Conservation (phyloP, 2,888 invertebrate genomes). For the Agonopterix heracliana region DNA sequence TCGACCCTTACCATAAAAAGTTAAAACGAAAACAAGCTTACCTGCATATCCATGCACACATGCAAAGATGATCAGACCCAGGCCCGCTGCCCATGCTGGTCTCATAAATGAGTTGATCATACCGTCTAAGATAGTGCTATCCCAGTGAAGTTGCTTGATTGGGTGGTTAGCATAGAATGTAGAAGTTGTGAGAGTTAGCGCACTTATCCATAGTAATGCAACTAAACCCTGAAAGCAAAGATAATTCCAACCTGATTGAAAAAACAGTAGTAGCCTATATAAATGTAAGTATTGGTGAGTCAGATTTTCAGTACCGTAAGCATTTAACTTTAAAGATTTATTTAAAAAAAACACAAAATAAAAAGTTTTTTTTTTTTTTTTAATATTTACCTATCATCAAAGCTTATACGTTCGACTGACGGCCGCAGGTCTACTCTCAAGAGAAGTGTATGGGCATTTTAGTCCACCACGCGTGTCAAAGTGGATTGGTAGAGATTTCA, state of each 20-base stretch:
- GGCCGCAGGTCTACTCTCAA: too few relatives aligned
- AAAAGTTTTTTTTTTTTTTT: too few relatives aligned
- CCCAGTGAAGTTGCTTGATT: conserved; percentile 38
- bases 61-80: conserved; percentile 65
- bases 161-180: conserved; percentile 24
- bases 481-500: background rate
- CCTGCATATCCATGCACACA: conserved; percentile 64
- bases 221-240: conserved; percentile 24
- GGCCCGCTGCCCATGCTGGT: conserved; percentile 55
- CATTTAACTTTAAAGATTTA: too few relatives aligned
- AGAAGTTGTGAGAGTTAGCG: conserved; percentile 14
- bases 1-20: too few relatives aligned
- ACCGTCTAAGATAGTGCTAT: conserved; percentile 41
- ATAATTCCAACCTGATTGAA: too few relatives aligned
- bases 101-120: conserved; percentile 52
- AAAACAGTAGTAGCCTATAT: too few relatives aligned
- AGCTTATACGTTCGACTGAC: too few relatives aligned
- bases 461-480: background rate
- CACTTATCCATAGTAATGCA: conserved; percentile 24
- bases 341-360: too few relatives aligned
- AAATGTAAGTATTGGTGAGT: too few relatives aligned
- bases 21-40: conserved; percentile 15
- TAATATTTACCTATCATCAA: too few relatives aligned
- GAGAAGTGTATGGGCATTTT: too few relatives aligned
- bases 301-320: too few relatives aligned